A percentile compares a stretch with the other conserved stretches of the same genome.
Conservation (phyloP, 2,113 vertebrate genomes). For the Rhea americana region DNA sequence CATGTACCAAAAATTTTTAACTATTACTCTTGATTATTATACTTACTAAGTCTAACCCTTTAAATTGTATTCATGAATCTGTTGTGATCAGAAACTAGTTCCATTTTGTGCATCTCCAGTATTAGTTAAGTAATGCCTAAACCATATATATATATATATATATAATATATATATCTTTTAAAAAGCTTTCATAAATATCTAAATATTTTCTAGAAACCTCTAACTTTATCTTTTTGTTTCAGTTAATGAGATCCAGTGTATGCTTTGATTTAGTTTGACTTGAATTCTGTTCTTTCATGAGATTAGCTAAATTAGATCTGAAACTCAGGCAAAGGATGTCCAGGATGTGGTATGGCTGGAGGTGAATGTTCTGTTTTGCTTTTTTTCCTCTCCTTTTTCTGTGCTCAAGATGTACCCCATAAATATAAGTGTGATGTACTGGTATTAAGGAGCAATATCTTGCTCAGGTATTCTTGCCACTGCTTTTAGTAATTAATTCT, state of each 20-base stretch:
- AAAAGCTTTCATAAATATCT: background rate
- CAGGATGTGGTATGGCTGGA: background rate
- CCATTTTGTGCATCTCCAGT: background rate
- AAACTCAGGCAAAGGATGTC: background rate
- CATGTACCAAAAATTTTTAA: background rate
- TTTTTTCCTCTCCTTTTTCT: background rate
- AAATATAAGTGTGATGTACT: background rate
- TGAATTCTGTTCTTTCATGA: slow-evolving; percentile 7
- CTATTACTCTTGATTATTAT: background rate
- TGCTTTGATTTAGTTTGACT: slow-evolving; percentile 8
- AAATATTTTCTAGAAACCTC: background rate
- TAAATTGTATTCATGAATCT: background rate
- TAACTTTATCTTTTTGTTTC: background rate
- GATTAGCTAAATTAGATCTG: background rate
- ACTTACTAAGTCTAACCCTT: background rate
- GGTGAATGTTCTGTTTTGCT: background rate
- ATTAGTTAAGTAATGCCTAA: background rate
- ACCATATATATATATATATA: background rate
- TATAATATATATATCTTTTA: background rate
- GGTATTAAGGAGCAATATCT: background rate
- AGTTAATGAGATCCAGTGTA: background rate
- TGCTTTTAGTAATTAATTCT: slow-evolving; percentile 2
- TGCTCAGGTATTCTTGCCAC: background rate
- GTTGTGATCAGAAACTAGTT: background rate
- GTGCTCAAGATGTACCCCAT: background rate